These are phyloP conservation scores for Anthonomus grandis DNA, from an alignment of 1,140 invertebrate genomes.

Conservation along the genomic window DNA sequence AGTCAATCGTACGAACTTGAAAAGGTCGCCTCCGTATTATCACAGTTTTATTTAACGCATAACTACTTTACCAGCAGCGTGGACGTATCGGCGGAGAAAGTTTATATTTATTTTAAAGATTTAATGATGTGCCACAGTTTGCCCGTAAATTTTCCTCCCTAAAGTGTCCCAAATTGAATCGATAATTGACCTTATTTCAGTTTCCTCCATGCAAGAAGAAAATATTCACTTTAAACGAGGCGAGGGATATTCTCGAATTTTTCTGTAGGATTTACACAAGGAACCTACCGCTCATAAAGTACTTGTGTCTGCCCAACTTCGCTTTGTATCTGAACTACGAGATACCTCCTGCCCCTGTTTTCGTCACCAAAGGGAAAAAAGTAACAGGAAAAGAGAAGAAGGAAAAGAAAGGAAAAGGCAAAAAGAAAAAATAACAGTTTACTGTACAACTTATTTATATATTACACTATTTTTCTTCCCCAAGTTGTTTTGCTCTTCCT, in stretches of 20 bases:
- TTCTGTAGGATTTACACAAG: conserved; percentile 43
- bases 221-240: conserved; percentile 39
- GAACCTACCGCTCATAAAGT: conserved; percentile 43
- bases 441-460: conserved; percentile 13
- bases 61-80: conserved; percentile 36
- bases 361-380: conserved; percentile 22
- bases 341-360: conserved; percentile 24
- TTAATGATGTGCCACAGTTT: conserved; percentile 37
- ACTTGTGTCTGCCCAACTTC: conserved; percentile 42
- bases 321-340: conserved; percentile 36
- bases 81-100: conserved; percentile 37
- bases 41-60: conserved; percentile 43
- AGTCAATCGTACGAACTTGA: conserved; percentile 26
- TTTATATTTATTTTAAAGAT: conserved; percentile 43
- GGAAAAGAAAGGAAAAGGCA: conserved; percentile 19
- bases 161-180: neutral
- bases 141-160: conserved; percentile 26
- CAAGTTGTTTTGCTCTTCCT: conserved; percentile 40
- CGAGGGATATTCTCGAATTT: conserved; percentile 34
- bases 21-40: conserved; percentile 38
- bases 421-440: conserved; percentile 14
- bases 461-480: conserved; percentile 17
- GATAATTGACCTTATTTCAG: too few species aligned
- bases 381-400: conserved; percentile 12
- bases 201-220: conserved; percentile 37